Evolutionary conservation across 2,113 vertebrate genomes (phyloP).

Genomic region (Cranoglanis bouderius): DNA sequence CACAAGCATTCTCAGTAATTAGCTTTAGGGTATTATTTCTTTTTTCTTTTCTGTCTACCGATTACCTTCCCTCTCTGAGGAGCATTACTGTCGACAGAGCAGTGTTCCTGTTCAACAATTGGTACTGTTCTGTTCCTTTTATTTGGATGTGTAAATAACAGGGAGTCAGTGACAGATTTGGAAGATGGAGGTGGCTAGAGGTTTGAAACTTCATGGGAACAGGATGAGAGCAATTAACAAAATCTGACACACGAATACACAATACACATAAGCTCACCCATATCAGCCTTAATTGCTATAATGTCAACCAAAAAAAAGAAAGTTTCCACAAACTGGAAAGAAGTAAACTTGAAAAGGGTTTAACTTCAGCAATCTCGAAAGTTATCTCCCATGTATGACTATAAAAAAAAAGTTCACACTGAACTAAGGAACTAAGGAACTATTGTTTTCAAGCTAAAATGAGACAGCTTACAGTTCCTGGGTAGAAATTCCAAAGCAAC

Average conservation of each 20-base stretch:
- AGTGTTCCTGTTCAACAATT: too few relatives aligned
- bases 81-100: not conserved
- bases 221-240: slow-evolving; percentile 68
- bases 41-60: not conserved
- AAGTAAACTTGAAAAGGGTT: not conserved
- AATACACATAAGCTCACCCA: slow-evolving; percentile 27
- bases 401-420: not conserved
- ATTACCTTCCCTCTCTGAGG: not conserved
- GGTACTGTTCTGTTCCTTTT: too few relatives aligned
- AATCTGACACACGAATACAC: slow-evolving; percentile 58
- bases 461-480: not conserved
- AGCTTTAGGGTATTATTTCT: not conserved
- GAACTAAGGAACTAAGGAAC: slow-evolving; percentile 10
- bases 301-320: slow-evolving; percentile 33
- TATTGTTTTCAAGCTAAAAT: not conserved
- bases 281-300: slow-evolving; percentile 40
- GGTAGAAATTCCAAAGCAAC: not conserved
- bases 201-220: slow-evolving; percentile 62
- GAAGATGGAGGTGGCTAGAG: slow-evolving; percentile 58
- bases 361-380: not conserved
- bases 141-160: slow-evolving; percentile 3
- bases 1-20: not conserved
- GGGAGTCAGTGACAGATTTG: slow-evolving; percentile 52
- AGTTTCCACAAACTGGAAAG: slow-evolving; percentile 20
- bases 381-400: not conserved